Base-by-base conservation (phyloP, 2,113 vertebrate genomes). In the Tragelaphus scriptus region DNA sequence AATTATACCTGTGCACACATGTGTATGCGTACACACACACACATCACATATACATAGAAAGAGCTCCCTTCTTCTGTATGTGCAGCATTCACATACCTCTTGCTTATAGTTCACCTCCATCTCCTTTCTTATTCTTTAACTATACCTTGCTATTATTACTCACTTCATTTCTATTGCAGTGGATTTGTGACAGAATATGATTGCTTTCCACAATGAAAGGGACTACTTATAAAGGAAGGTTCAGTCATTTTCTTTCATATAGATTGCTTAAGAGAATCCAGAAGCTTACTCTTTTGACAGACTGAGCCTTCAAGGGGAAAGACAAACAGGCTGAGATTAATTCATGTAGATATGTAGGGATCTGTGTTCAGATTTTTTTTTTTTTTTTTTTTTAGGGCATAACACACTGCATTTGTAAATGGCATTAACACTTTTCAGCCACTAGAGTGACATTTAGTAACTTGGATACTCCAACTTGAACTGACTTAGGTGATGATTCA, bases 91-190 rank as follows among this genome's bases (percentile, higher is more conserved):
- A 80, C 32, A 53, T 61, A 79, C 10, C 4, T 68, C 21, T 32
- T 95, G 59, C 13, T 59, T 91, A 32, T 19, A 84, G 23, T 84
- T 95, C 13, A 32, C 49, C n/a, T 47, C 7, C 32, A 32, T 2
- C 44, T 55, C 44, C 40, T 77, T 94, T 84, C 65, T 95, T 91
- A 26, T 17, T 94, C 82, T 47, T 89, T 88, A 93, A 56, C 19
- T 88, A 75, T 36, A 84, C 25, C 79, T 85, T 92, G 32, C 51
- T 89, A 90, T 82, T 94, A 88, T 68, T 97, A 90, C 25, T 94
- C 6, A 94, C 17, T 77, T 85, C 8, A 59, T 77, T 97, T 86
- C 79, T 71, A 36, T 10, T 89, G 53, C 40, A 91, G 79, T 86
- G 14, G n/a, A 90, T 96, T 89, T 91, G 92, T 47, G 49, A 92